Evolutionary conservation across 1,140 invertebrate species (phyloP).

Genomic region (Gryon sp.): DNA sequence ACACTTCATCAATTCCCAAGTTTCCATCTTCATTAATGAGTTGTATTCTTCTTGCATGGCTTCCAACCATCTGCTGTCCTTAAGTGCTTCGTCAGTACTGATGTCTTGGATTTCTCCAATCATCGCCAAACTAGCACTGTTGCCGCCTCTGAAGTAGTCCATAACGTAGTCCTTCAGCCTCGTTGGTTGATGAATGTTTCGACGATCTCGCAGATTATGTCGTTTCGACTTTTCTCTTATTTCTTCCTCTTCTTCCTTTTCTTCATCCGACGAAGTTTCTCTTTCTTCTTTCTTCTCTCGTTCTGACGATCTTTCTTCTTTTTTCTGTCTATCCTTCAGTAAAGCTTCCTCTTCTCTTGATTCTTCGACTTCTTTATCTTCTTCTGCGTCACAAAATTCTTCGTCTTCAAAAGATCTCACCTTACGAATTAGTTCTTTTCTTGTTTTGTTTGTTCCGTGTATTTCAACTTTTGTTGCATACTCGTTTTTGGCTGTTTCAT

Average conservation of each 20-base stretch:
- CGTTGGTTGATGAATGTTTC: not conserved
- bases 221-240: not conserved
- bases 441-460: not conserved
- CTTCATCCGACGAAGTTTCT: too few relatives aligned
- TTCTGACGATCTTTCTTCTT: too few relatives aligned
- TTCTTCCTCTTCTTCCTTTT: too few relatives aligned
- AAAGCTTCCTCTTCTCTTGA: too few relatives aligned
- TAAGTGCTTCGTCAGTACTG: not conserved
- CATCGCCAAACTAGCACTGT: not conserved
- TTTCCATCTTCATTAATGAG: constrained; percentile 69
- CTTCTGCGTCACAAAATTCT: too few relatives aligned
- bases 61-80: not conserved
- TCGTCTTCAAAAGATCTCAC: too few relatives aligned
- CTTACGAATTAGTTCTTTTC: too few relatives aligned
- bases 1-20: constrained; percentile 69
- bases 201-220: not conserved
- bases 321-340: too few relatives aligned
- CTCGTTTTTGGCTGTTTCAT: not conserved
- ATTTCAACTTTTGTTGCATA: too few relatives aligned
- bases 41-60: constrained; percentile 69
- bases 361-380: too few relatives aligned
- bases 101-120: not conserved
- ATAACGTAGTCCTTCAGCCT: not conserved
- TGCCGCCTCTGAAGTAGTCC: too few relatives aligned
- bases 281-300: too few relatives aligned